Evolutionary conservation across 2,113 vertebrate genomes (phyloP), one percentile per base, ranked within the genome.

Genomic region (Platichthys flesus): DNA sequence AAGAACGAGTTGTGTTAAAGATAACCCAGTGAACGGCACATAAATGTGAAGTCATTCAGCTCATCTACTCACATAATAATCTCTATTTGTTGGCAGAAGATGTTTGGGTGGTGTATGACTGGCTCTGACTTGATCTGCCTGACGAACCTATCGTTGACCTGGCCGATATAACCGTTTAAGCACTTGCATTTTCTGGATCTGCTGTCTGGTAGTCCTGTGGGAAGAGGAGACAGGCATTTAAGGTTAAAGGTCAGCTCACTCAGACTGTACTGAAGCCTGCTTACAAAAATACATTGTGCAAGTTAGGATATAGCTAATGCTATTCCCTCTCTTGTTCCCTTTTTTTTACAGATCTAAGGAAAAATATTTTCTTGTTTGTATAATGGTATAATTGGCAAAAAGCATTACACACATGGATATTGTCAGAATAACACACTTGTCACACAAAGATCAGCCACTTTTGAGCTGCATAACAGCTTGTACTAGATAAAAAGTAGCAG

Each of bases 51-150:
- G 40, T 6, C 9, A 23, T 21, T 40, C 1, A 61, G 28, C 31
- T 70, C n/a, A 13, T 54, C 24, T 9, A 72, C 78, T 81, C 61
- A 85, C 83, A 74, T 85, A 7, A 71, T 85, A 7, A 85, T 85
- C 0, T 85, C 83, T 6, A 18, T 54, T 0, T 24, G 21, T 42
- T 61, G 40, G 28, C 83, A 85, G 78, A 74, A 85, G 74, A 21
- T 20, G 14, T 52, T 74, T 4, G 65, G 74, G 0, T 31, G 3
- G 56, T 71, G 20, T 8, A 85, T 5, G 3, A 35, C 4, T 1
- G 51, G 60, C n/a, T 40, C 16, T 14, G 9, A 0, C 23, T 18
- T 62, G 60, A 35, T 31, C 56, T 58, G 24, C 2, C 5, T 26
- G n/a, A 81, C 52, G 26, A 45, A 6, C 28, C 18, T 3, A 1